Conservation (phyloP, 37 sponge, comb jelly and placozoan genomes). For the Aphrocallistes beatrix region DNA sequence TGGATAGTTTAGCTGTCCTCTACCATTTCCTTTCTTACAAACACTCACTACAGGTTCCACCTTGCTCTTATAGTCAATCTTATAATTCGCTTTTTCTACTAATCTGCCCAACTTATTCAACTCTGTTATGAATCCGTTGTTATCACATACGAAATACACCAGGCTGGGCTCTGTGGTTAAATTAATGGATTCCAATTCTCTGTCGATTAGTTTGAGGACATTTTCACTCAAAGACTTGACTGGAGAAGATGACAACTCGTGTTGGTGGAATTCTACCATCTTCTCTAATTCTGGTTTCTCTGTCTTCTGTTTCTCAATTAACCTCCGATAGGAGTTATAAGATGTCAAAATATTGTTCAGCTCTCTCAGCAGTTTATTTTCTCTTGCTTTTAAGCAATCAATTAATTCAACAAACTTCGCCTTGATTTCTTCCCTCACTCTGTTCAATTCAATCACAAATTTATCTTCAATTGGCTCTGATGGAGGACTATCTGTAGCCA, state of each 20-base stretch:
- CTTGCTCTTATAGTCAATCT: background rate
- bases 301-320: background rate
- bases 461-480: background rate
- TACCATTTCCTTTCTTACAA: background rate
- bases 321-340: background rate
- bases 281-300: background rate
- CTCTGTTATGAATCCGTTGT: background rate
- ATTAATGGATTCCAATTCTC: background rate
- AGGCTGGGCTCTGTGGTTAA: background rate
- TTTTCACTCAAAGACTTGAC: background rate
- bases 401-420: background rate
- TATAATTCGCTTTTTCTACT: background rate
- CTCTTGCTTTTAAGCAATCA: background rate
- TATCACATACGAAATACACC: background rate
- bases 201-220: background rate
- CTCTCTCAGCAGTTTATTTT: background rate
- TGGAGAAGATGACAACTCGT: background rate
- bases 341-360: background rate
- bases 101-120: background rate
- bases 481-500: background rate
- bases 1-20: background rate
- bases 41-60: background rate
- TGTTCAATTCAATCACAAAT: background rate
- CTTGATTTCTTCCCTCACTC: conserved; percentile 16
- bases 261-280: background rate